These are phyloP conservation scores for Phataginus tetradactyla DNA, from an alignment of 2,797 vertebrate genomes.

Conservation along the genomic window DNA sequence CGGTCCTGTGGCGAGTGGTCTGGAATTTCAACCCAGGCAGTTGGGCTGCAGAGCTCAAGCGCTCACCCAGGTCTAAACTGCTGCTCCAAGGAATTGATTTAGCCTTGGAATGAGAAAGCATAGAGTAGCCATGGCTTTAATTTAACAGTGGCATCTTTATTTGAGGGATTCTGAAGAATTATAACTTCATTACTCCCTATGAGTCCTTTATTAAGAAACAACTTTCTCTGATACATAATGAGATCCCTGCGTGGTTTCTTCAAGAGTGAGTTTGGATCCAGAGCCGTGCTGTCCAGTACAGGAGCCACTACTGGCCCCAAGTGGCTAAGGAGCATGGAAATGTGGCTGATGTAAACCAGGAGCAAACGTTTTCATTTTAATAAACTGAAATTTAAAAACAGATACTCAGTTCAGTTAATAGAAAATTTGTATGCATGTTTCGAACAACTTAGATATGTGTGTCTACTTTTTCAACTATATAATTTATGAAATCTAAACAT, in stretches of 20 bases:
- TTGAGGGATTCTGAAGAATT: conserved; percentile 56
- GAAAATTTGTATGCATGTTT: neutral
- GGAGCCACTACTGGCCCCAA: neutral
- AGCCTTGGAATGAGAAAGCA: conserved; percentile 42
- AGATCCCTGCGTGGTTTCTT: neutral
- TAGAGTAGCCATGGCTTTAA: conserved; percentile 10
- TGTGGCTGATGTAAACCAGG: neutral
- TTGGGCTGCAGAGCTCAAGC: neutral
- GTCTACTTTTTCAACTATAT: neutral
- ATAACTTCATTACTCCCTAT: neutral
- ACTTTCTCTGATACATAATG: accelerated
- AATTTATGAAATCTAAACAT: conserved; percentile 25
- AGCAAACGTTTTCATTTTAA: neutral
- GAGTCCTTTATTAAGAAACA: neutral
- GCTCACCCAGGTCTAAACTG: neutral
- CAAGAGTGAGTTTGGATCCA: neutral
- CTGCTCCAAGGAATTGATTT: conserved; percentile 35
- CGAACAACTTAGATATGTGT: neutral
- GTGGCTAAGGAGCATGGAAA: neutral
- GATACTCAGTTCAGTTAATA: neutral
- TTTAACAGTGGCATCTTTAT: conserved; percentile 54
- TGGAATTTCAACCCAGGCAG: neutral
- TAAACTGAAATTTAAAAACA: neutral
- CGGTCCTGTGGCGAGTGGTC: neutral
- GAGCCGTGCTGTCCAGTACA: accelerated